Evolutionary conservation across 2,888 invertebrate species (phyloP), one percentile per base, ranked within the genome.

Genomic region (Subacronicta megacephala): DNA sequence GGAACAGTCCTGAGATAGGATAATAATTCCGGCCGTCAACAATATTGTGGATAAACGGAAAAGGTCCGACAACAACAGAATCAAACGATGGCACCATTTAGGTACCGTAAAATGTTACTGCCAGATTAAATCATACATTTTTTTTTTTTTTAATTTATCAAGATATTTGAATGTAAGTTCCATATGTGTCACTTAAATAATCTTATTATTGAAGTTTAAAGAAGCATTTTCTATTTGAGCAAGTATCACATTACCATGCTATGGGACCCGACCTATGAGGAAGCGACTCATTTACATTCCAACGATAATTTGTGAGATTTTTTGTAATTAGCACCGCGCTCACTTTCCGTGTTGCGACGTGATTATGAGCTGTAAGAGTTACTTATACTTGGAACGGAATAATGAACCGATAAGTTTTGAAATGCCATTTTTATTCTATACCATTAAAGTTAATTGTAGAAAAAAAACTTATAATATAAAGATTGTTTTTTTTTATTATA

Each of bases 301-400:
- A 40, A 56, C 60, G 78, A 72, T 78, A 72, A 75, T 75, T 75
- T 68, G 78, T 77, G 76, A 71, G 76, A 75, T 78, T 75, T 75
- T 76, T 78, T 75, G 37, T 75, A 77, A 77, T 77, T 77, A 77
- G 63, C 72, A 75, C 67, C 54, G 52, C 54, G 54, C 57, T 71
- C 62, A 78, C 78, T 77, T 72, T 75, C 73, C 67, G 45, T 61
- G 60, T 47, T 63, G 59, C 44, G 29, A 59, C 42, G 63, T 63
- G 72, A 70, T 72, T 72, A 70, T 49, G 53, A 17, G 43, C 55
- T 18, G 13, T 13, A 40, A 40, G 40, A 40, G 37, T 49, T 42
- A 37, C 15, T 31, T 18, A 42, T 50, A 15, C 46, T 37, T 23
- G 46, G 36, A 50, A 54, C 33, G 23, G 20, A 65, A 38, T 58